phyloP scores from a whole-genome alignment of 2,888 invertebrate genomes.

The Drosophila parthenogenetica region DNA sequence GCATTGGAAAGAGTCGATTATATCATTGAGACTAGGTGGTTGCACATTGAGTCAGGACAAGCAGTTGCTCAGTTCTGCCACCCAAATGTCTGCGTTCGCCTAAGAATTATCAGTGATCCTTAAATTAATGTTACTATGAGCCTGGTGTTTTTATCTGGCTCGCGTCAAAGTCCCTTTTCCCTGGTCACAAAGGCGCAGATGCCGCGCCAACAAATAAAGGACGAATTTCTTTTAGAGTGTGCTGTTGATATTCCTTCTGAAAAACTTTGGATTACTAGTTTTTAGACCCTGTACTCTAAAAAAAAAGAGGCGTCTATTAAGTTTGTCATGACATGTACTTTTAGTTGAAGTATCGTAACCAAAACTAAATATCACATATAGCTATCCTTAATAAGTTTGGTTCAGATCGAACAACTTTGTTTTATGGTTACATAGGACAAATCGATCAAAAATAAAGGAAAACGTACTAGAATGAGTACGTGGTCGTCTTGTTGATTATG shows the following conservation, averaged over 20 bases:
- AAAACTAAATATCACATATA: no score
- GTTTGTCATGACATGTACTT: no score
- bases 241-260: not conserved
- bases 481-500: no score
- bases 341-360: no score
- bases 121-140: slow-evolving; percentile 73
- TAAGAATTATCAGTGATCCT: slow-evolving; percentile 76
- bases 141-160: slow-evolving; percentile 70
- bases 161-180: slow-evolving; percentile 61
- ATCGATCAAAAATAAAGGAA: no score
- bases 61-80: slow-evolving; percentile 23
- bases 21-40: slow-evolving; percentile 51
- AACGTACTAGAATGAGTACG: no score
- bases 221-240: slow-evolving; percentile 4
- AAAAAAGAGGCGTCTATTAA: no score
- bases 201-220: slow-evolving; percentile 21
- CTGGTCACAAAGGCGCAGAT: slow-evolving; percentile 40
- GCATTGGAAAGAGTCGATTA: slow-evolving; percentile 49
- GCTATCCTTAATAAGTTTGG: no score
- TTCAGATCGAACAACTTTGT: no score
- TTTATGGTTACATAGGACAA: no score
- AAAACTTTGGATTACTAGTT: not conserved
- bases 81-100: slow-evolving; percentile 39
- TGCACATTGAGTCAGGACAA: slow-evolving; percentile 41
- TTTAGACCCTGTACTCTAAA: no score